These are phyloP conservation scores for Capitulum mitella DNA, from an alignment of 2,888 invertebrate species.

Conservation along the genomic window DNA sequence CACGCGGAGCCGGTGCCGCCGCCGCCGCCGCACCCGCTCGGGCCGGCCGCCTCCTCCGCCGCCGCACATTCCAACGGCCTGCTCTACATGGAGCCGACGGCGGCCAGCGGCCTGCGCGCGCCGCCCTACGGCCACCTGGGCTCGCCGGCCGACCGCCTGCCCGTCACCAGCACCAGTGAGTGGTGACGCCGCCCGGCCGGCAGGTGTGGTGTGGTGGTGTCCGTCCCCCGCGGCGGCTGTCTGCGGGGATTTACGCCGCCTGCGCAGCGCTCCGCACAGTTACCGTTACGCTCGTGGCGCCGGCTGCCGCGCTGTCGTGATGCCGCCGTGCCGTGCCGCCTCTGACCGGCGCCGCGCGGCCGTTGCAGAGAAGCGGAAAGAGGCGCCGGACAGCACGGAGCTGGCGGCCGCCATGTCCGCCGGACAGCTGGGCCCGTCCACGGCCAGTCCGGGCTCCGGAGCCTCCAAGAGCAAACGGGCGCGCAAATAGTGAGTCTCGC, in stretches of 20 bases:
- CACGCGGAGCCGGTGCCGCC: constrained; percentile 33
- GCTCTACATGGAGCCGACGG: constrained; percentile 1
- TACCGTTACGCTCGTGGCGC: not conserved
- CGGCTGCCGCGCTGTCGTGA: not conserved
- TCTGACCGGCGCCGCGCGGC: not conserved
- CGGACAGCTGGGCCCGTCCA: not conserved
- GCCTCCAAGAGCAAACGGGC: not conserved
- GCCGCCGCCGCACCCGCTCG: constrained; percentile 29
- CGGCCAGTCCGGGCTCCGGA: not conserved
- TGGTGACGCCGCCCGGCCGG: not conserved
- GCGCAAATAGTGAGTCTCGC: not conserved
- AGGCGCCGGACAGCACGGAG: constrained; percentile 11
- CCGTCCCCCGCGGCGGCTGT: not conserved
- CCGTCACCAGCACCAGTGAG: not conserved
- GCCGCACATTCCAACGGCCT: constrained; percentile 35
- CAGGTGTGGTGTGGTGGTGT: not conserved
- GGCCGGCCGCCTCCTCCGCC: constrained; percentile 32
- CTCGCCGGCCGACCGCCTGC: constrained; percentile 15
- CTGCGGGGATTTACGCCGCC: not conserved
- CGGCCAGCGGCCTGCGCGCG: not conserved
- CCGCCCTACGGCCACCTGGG: not conserved
- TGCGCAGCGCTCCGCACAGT: not conserved
- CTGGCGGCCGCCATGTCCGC: not conserved
- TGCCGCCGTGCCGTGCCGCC: not conserved
- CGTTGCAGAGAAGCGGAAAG: constrained; percentile 16